Evolutionary conservation across 2,888 invertebrate genomes (phyloP), one percentile per base, ranked within the genome.

Genomic region (Hypselothyrea guttata): DNA sequence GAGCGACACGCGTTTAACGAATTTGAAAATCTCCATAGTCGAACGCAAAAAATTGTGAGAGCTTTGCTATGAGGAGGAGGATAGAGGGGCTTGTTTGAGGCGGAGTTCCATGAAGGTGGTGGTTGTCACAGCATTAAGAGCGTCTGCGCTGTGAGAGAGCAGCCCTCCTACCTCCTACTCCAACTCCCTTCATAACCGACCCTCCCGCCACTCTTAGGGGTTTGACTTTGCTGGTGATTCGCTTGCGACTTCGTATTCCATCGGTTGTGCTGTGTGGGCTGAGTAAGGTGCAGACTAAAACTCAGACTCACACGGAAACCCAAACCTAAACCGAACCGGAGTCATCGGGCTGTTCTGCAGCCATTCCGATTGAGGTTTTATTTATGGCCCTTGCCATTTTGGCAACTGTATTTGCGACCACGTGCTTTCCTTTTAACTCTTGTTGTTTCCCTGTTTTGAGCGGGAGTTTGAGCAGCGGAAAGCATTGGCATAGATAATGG

Each of bases 311-410:
- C 7, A 11, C 37, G 7, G 16, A 15, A 2, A 34, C 34, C 18
- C 18, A 18, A 11, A 18, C 16, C 37, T 38, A 13, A 13, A 7
- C 4, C 27, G 34, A 44, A 40, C 49, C 47, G 52, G 59, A 52
- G 66, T 54, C 55, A 22, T 22, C 22, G 22, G 65, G 64, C 70
- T 54, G 61, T 57, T 38, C 59, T 57, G 75, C 68, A 60, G 59
- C 58, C 58, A 44, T 46, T 75, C 48, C 72, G 68, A 58, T 84
- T 78, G 84, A 81, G 84, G 79, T 79, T 79, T 22, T 81, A 83
- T 83, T 81, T 85, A 83, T 81, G 85, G 83, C 81, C 81, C 74
- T 73, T 83, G 75, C 78, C 77, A 54, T 47, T 81, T 78, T 62
- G 74, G 82, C 45, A 48, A 64, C 59, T 62, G 65, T 70, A 79